Conservation (phyloP, 2,797 vertebrate species). For the Tangara arthus region DNA sequence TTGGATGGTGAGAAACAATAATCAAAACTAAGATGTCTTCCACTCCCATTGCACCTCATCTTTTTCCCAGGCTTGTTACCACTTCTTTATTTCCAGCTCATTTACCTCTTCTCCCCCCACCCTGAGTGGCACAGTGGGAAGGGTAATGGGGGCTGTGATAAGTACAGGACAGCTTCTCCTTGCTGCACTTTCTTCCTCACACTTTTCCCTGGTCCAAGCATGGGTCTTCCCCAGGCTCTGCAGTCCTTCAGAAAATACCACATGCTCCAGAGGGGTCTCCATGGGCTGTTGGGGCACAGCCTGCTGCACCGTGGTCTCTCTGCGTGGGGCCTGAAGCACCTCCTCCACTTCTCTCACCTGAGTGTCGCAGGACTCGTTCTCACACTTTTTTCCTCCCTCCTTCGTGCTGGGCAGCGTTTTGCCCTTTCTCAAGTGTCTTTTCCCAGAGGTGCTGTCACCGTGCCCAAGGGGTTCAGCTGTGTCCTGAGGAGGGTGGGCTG, state of each 20-base stretch:
- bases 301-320: accelerated
- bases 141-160: background rate
- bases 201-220: background rate
- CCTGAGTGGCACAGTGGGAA: background rate
- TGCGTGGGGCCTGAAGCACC: background rate
- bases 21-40: background rate
- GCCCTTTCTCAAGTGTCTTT: background rate
- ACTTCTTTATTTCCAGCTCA: background rate
- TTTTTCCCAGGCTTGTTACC: background rate
- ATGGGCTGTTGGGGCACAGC: background rate
- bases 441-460: accelerated
- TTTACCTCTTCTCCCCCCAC: background rate
- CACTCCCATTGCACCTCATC: background rate
- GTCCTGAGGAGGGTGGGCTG: accelerated
- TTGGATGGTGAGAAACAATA: background rate
- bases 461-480: accelerated
- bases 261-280: background rate
- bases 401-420: accelerated
- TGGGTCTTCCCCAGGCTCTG: background rate
- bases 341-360: background rate
- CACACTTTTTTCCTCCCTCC: background rate
- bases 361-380: background rate
- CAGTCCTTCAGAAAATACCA: background rate
- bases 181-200: background rate
- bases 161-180: background rate